These are phyloP conservation scores for Criorhina ranunculi DNA, from an alignment of 2,888 invertebrate species.

Conservation along the genomic window DNA sequence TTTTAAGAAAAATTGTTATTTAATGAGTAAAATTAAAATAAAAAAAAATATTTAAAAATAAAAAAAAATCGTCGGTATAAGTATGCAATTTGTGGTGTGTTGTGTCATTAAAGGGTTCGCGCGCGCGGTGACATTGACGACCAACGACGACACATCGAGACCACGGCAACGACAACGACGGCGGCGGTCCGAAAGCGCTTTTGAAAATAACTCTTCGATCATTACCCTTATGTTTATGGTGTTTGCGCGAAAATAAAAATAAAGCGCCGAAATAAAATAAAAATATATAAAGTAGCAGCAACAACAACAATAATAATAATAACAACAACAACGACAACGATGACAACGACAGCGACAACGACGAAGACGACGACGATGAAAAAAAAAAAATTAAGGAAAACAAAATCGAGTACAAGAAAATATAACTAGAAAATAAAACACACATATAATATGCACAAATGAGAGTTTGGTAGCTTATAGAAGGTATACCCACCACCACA, in stretches of 20 bases:
- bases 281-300: neutral
- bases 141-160: slow-evolving; percentile 62
- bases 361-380: neutral
- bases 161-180: slow-evolving; percentile 52
- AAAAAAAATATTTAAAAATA: slow-evolving; percentile 6
- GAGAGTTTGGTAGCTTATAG: slow-evolving; percentile 45
- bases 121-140: slow-evolving; percentile 70
- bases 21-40: neutral
- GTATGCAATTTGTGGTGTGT: slow-evolving; percentile 21
- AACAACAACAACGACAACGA: slow-evolving; percentile 23
- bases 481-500: slow-evolving; percentile 58
- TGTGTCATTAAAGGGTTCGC: slow-evolving; percentile 52
- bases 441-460: slow-evolving; percentile 63
- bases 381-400: slow-evolving; percentile 54
- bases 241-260: slow-evolving; percentile 71
- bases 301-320: slow-evolving; percentile 21
- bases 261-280: slow-evolving; percentile 49
- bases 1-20: slow-evolving; percentile 14
- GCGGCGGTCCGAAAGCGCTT: slow-evolving; percentile 59
- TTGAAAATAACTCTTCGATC: slow-evolving; percentile 70
- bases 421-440: slow-evolving; percentile 59
- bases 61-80: slow-evolving; percentile 15
- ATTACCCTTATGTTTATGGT: slow-evolving; percentile 72
- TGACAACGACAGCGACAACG: slow-evolving; percentile 16
- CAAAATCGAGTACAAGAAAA: slow-evolving; percentile 67